A percentile compares a stretch with the other conserved stretches of the same genome.
These are phyloP conservation scores for Oryzias sinensis DNA, from an alignment of 2,797 vertebrate genomes.

Conservation along the genomic window DNA sequence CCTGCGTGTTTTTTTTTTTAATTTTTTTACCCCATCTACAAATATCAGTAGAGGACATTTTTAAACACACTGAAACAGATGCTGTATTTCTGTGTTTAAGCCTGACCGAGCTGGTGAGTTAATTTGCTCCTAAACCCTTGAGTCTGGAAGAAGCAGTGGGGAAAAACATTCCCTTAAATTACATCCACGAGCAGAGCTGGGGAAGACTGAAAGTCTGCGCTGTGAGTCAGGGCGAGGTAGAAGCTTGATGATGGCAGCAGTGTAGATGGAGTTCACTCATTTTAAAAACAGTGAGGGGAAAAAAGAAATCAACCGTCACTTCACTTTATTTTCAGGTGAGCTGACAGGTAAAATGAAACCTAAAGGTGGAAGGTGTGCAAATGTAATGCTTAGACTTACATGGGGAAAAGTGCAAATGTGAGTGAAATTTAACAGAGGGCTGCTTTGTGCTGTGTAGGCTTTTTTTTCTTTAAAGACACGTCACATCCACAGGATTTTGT, in stretches of 20 bases:
- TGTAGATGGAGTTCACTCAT: conserved; percentile 25
- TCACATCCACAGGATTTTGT: no score
- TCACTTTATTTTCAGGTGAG: conserved; percentile 22
- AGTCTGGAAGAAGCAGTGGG: conserved; percentile 71
- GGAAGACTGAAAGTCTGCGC: neutral
- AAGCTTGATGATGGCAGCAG: conserved; percentile 10
- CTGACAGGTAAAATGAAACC: neutral
- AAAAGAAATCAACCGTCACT: neutral
- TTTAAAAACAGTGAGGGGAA: conserved; percentile 35
- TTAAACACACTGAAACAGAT: conserved; percentile 76
- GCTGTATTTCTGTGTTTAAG: conserved; percentile 78
- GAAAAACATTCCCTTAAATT: conserved; percentile 74
- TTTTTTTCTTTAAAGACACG: no score
- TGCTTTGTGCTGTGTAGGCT: no score
- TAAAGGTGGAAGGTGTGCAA: neutral
- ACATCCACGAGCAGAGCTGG: conserved; percentile 65
- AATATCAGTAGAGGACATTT: conserved; percentile 73
- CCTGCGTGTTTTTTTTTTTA: conserved; percentile 32
- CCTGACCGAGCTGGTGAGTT: conserved; percentile 77
- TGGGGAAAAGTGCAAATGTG: no score
- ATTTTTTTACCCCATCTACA: conserved; percentile 36
- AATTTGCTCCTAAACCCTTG: conserved; percentile 80
- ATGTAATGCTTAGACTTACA: no score
- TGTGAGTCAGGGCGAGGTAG: neutral
- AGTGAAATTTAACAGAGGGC: no score